A percentile compares a stretch with the other conserved stretches of the same genome.
These are phyloP conservation scores for Atta colombica DNA, from an alignment of 1,140 invertebrate genomes.

Conservation along the genomic window DNA sequence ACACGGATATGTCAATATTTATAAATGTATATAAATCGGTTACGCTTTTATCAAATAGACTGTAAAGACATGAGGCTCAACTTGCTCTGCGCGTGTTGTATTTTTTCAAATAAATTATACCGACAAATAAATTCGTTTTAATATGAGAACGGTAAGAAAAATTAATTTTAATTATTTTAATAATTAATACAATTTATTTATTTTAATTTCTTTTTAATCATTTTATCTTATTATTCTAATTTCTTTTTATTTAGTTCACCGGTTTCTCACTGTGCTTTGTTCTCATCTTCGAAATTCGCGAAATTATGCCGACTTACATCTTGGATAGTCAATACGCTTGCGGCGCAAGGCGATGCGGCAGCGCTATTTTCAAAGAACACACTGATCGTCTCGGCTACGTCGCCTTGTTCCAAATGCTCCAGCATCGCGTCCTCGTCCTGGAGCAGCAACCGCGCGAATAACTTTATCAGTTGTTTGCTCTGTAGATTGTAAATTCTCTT, in stretches of 20 bases:
- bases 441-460: slow-evolving; percentile 94
- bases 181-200: neutral
- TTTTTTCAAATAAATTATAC: neutral
- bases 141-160: too few species aligned
- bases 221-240: neutral
- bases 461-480: slow-evolving; percentile 95
- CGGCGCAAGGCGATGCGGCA: slow-evolving; percentile 88
- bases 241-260: neutral
- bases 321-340: slow-evolving; percentile 92
- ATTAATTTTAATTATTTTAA: too few species aligned
- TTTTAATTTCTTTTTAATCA: too few species aligned
- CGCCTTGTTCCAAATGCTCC: slow-evolving; percentile 94
- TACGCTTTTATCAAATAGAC: too few species aligned
- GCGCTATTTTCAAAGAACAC: slow-evolving; percentile 92
- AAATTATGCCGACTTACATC: slow-evolving; percentile 86
- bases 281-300: neutral
- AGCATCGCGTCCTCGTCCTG: slow-evolving; percentile 93
- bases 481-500: slow-evolving; percentile 97
- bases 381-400: slow-evolving; percentile 95
- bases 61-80: neutral
- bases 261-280: neutral
- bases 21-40: too few species aligned
- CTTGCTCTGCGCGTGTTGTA: neutral
- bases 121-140: too few species aligned
- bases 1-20: too few species aligned